Conservation (phyloP, 2,888 invertebrate genomes). For the Phaedon cochleariae region DNA sequence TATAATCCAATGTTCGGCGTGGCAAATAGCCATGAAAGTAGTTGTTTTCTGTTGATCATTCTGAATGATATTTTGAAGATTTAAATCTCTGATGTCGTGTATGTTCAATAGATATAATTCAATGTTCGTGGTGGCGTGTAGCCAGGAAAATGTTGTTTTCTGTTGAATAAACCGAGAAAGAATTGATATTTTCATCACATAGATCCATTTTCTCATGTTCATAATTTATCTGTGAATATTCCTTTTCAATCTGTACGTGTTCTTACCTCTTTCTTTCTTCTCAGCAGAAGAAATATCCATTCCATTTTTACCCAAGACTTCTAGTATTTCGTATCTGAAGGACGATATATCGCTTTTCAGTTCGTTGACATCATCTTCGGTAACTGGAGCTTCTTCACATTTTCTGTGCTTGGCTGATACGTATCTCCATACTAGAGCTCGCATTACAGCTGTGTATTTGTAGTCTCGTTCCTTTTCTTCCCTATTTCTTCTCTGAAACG, state of each 20-base stretch:
- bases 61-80: no score
- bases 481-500: constrained; percentile 64
- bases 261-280: constrained; percentile 76
- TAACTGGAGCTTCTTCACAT: constrained; percentile 84
- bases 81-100: no score
- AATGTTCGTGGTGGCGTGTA: no score
- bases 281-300: constrained; percentile 82
- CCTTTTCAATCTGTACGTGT: neutral
- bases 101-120: constrained; percentile 4
- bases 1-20: no score
- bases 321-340: constrained; percentile 89
- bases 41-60: no score
- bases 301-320: constrained; percentile 87
- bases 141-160: no score
- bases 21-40: no score
- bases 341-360: constrained; percentile 93
- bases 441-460: constrained; percentile 83
- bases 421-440: constrained; percentile 91
- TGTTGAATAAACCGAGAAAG: no score
- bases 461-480: constrained; percentile 75
- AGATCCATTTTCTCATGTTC: no score
- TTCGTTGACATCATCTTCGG: constrained; percentile 94
- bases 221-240: neutral
- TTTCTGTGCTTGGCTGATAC: constrained; percentile 87
- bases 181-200: no score